phyloP scores from a whole-genome alignment of 2,113 vertebrate genomes.

The Cynopterus brachyotis region DNA sequence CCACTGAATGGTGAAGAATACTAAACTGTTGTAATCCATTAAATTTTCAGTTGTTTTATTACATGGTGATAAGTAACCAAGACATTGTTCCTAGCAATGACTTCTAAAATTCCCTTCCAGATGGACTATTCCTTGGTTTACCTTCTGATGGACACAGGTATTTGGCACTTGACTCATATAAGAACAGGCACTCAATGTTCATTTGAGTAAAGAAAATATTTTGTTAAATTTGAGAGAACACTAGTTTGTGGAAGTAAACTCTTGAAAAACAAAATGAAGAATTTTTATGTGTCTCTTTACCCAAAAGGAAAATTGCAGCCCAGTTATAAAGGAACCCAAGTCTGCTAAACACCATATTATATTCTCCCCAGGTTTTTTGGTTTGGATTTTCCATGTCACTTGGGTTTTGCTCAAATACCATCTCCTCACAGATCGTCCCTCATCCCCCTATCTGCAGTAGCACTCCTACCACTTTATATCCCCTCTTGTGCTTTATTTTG shows the following conservation, averaged over 20 bases:
- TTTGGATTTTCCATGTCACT: neutral
- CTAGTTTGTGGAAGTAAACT: neutral
- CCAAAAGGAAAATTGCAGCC: neutral
- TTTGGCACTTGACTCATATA: fast-evolving
- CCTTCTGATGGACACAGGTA: neutral
- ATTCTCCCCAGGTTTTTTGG: neutral
- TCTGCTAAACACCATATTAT: neutral
- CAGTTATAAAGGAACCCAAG: neutral
- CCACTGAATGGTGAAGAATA: neutral
- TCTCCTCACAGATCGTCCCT: neutral
- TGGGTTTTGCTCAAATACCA: neutral
- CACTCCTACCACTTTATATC: too few species aligned
- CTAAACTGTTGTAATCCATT: neutral
- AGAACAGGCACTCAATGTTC: neutral
- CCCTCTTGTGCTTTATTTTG: neutral
- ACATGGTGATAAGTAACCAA: neutral
- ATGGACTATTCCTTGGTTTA: neutral
- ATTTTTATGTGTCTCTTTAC: neutral
- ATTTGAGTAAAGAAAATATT: neutral
- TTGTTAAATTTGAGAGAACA: neutral
- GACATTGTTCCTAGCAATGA: neutral
- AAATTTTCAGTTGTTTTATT: neutral
- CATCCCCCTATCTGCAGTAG: neutral
- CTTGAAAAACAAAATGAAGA: neutral
- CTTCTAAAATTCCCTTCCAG: neutral